phyloP scores from a whole-genome alignment of 2,797 vertebrate species.

The Schizopygopsis pylzovi region DNA sequence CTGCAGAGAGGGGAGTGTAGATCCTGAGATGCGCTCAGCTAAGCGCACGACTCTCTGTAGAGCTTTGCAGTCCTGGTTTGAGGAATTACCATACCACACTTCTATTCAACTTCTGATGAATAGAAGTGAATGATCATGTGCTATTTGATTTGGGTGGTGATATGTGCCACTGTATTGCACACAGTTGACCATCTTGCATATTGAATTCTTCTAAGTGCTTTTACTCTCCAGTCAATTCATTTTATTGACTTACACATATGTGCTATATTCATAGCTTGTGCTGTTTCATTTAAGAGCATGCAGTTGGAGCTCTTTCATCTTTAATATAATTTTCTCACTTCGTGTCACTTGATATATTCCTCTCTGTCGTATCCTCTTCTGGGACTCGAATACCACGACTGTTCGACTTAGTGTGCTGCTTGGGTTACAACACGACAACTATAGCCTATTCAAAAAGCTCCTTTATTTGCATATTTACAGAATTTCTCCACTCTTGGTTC shows the following conservation, averaged over 20 bases:
- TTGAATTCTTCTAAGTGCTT: constrained; percentile 52
- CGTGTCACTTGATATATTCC: constrained; percentile 31
- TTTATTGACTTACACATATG: constrained; percentile 48
- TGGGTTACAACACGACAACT: neutral
- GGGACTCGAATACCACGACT: neutral
- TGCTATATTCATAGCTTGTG: constrained; percentile 32
- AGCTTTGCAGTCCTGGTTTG: no score
- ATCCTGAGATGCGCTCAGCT: no score
- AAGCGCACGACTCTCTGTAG: no score
- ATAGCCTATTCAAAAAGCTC: neutral
- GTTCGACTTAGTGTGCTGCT: neutral
- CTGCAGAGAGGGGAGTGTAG: no score
- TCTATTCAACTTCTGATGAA: no score
- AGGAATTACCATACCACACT: no score
- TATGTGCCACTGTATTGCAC: constrained; percentile 22
- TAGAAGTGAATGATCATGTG: constrained; percentile 32
- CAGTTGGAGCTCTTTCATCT: constrained; percentile 20
- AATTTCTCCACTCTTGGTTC: neutral
- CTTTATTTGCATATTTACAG: constrained; percentile 25
- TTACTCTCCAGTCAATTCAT: constrained; percentile 52
- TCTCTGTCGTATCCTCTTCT: constrained; percentile 33
- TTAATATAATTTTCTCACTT: constrained; percentile 38
- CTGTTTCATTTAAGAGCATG: constrained; percentile 28
- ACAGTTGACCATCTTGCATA: constrained; percentile 49
- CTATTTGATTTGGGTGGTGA: constrained; percentile 16